phyloP scores from a whole-genome alignment of 2,888 invertebrate species.

The Xanthorhoe spadicearia region DNA sequence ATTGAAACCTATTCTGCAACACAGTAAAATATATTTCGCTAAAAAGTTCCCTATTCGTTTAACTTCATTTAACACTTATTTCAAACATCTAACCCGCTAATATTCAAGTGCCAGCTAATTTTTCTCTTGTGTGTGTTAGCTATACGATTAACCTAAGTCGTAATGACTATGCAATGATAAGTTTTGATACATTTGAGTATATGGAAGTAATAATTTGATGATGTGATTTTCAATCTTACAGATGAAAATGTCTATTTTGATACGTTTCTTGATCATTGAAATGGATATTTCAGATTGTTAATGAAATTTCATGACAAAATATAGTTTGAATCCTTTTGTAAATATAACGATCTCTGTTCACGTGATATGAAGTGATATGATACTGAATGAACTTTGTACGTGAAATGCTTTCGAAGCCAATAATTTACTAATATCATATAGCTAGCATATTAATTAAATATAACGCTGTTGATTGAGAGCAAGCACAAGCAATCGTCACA shows the following conservation, averaged over 20 bases:
- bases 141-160: slow-evolving; percentile 64
- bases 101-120: slow-evolving; percentile 76
- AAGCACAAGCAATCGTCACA: slow-evolving; percentile 18
- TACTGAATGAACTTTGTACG: slow-evolving; percentile 79
- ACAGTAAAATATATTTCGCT: slow-evolving; percentile 24
- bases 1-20: slow-evolving; percentile 16
- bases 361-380: slow-evolving; percentile 66
- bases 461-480: slow-evolving; percentile 6
- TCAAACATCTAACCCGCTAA: slow-evolving; percentile 69
- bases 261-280: neutral
- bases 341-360: slow-evolving; percentile 72
- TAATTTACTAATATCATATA: slow-evolving; percentile 29
- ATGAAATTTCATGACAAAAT: slow-evolving; percentile 18
- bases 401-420: slow-evolving; percentile 53
- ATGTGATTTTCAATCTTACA: slow-evolving; percentile 15
- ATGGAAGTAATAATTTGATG: neutral
- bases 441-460: slow-evolving; percentile 14
- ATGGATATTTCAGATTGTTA: neutral
- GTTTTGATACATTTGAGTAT: slow-evolving; percentile 20
- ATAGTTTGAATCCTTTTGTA: slow-evolving; percentile 57
- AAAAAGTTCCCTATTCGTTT: slow-evolving; percentile 39
- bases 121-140: slow-evolving; percentile 65
- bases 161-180: slow-evolving; percentile 47
- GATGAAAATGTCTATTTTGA: slow-evolving; percentile 4
- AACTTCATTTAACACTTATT: slow-evolving; percentile 42